Evolutionary conservation across 2,797 vertebrate species (phyloP).

Genomic region (Phrynocephalus vlangalii): DNA sequence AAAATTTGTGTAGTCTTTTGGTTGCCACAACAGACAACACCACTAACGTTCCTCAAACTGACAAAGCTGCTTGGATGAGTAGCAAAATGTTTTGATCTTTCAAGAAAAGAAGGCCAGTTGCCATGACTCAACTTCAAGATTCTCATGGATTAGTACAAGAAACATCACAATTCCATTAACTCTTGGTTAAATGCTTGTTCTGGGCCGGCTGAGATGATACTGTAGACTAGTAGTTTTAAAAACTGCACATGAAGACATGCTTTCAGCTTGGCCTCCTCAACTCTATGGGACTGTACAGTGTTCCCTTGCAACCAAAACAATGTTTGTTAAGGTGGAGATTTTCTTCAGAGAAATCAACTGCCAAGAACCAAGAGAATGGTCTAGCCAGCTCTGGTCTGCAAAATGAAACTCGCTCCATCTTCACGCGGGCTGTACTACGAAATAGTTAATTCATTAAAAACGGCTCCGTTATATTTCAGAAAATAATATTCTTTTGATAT

Average conservation of each 20-base stretch:
- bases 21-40: not conserved
- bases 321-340: not conserved
- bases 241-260: not conserved
- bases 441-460: not conserved
- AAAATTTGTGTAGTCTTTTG: not conserved
- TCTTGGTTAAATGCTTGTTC: not conserved
- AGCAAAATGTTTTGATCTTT: too few species aligned
- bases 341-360: not conserved
- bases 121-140: too few species aligned
- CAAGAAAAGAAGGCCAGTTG: too few species aligned
- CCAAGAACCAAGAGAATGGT: not conserved
- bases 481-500: too few species aligned
- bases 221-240: not conserved
- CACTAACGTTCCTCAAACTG: too few species aligned
- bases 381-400: not conserved
- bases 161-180: not conserved
- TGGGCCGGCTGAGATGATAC: not conserved
- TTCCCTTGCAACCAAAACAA: not conserved
- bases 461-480: not conserved
- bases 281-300: constrained; percentile 4
- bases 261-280: not conserved
- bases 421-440: not conserved
- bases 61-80: too few species aligned
- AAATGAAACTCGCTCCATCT: not conserved
- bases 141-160: not conserved